Conservation (phyloP, 1,140 invertebrate genomes). For the Penaeus chinensis region DNA sequence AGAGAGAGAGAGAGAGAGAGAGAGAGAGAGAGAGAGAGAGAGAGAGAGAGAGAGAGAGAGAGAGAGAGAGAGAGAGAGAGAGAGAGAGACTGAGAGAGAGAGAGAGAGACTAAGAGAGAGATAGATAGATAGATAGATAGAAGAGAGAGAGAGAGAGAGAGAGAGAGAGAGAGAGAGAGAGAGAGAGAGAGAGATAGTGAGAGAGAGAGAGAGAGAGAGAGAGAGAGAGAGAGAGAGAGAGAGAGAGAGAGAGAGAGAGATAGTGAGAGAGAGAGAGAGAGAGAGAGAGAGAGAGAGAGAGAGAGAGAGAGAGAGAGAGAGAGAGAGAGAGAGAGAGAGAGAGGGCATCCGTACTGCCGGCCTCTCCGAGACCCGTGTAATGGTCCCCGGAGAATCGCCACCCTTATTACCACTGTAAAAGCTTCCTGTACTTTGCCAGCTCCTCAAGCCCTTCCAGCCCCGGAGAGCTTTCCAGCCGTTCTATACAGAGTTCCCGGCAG, state of each 20-base stretch:
- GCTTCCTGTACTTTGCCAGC: not conserved
- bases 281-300: no score
- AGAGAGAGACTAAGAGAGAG: not conserved
- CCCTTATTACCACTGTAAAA: no score
- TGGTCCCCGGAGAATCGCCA: no score
- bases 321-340: not conserved
- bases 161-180: no score
- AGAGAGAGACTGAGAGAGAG: not conserved
- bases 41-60: not conserved
- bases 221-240: no score
- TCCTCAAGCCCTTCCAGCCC: not conserved
- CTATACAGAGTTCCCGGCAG: no score
- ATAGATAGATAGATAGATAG: not conserved
- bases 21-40: not conserved
- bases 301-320: not conserved
- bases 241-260: no score
- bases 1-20: not conserved
- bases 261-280: not conserved
- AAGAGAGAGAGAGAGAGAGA: slow-evolving; percentile 4
- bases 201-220: no score
- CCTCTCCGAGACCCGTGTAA: not conserved
- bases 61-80: not conserved
- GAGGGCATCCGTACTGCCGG: not conserved
- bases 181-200: not conserved
- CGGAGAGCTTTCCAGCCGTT: no score